Evolutionary conservation across 2,797 vertebrate genomes (phyloP).

Genomic region (Pseudochromis fuscus): DNA sequence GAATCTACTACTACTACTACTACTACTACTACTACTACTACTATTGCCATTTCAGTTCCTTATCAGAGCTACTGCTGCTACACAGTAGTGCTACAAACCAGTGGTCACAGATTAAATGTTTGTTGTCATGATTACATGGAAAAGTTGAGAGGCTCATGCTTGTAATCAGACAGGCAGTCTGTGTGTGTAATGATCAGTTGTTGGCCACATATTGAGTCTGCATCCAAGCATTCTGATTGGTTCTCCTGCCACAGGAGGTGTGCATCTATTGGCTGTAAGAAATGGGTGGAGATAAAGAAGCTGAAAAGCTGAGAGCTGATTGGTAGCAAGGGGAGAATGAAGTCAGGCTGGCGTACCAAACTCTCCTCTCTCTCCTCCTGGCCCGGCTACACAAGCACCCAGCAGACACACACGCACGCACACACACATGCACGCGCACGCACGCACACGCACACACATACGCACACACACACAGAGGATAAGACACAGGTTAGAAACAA

Average conservation of each 20-base stretch:
- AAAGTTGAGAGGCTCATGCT: background rate
- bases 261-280: slow-evolving; percentile 42
- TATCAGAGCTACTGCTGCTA: background rate
- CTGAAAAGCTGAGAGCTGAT: slow-evolving; percentile 58
- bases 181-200: slow-evolving; percentile 55
- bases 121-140: too few species aligned
- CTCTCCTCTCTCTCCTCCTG: slow-evolving; percentile 88
- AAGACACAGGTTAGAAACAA: slow-evolving; percentile 81
- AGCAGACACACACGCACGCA: slow-evolving; percentile 81
- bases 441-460: slow-evolving; percentile 76
- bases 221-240: slow-evolving; percentile 55
- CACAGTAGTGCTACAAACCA: background rate
- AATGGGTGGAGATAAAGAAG: slow-evolving; percentile 45
- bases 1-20: too few species aligned
- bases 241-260: slow-evolving; percentile 34
- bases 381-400: slow-evolving; percentile 89
- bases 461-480: slow-evolving; percentile 80
- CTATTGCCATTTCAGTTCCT: too few species aligned
- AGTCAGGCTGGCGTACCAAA: slow-evolving; percentile 89
- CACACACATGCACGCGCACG: slow-evolving; percentile 77
- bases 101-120: too few species aligned
- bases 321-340: slow-evolving; percentile 69
- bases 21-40: too few species aligned
- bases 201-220: slow-evolving; percentile 63
- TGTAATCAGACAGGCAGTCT: background rate